Evolutionary conservation across 2,113 vertebrate species (phyloP).

Genomic region (human): GRCh38 chrX:139134001-139134500

Average conservation of each 20-base stretch:
- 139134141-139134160: background rate
- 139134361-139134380: background rate
- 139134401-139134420: background rate
- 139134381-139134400: background rate
- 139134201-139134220: background rate
- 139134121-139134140: background rate
- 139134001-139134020: background rate
- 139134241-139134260: background rate
- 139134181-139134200: background rate
- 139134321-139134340: background rate
- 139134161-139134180: background rate
- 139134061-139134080: background rate
- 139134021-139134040: background rate
- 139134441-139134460: background rate
- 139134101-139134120: background rate
- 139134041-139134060: background rate
- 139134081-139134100: background rate
- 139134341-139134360: background rate
- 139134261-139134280: background rate
- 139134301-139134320: background rate
- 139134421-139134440: background rate
- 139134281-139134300: background rate
- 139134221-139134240: background rate
- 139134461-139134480: background rate
- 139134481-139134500: background rate